Base-by-base conservation (phyloP, 2,888 invertebrate species). In the Liodrosophila aerea region DNA sequence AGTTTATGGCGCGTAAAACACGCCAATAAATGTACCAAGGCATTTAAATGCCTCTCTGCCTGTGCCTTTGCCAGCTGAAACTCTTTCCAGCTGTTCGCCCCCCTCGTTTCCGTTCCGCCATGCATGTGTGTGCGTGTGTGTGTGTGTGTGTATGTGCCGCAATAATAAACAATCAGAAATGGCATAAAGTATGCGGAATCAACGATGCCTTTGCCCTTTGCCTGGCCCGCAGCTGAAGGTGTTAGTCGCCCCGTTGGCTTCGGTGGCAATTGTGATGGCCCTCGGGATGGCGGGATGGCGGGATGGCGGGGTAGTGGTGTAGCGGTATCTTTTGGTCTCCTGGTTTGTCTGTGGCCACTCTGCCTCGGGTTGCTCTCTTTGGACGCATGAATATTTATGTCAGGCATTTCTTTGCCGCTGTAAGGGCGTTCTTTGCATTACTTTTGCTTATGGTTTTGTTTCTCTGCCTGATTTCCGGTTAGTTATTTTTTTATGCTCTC, bases 1-100 rank as follows among this genome's bases (percentile, higher is more conserved):
- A 84, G 81, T 84, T 84, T 86, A 84, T 84, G 87, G 87, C 81
- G 87, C 83, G 87, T 82, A 86, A 85, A 84, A 84, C 87, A 86
- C 73, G 80, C 85, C 86, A 86, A 86, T 83, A 83, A 83, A 83
- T 85, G 83, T 85, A 73, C 64, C 63, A 63, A 65, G 67, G 82
- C 85, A 86, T 76, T 85, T 73, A 85, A 86, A 77, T 74, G 75
- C 69, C 64, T 50, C 59, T 65, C n/a, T 61, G 63, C 44, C 69
- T 45, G 67, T 61, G 43, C 37, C 29, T 40, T 30, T 13, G 5
- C 5, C 4, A n/a, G 18, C 30, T 12, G 7, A 34, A 4, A 13
- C 27, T 7, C 22, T 13, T 22, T 7, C 4, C 11, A 18, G 16
- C 30, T 12, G n/a, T 8, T 12, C 36, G 1, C 2, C 7, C 5